Percentiles rank a stretch among this genome's conserved stretches.
Conservation (phyloP, 1,140 invertebrate species). For the Subanguina moxae region DNA sequence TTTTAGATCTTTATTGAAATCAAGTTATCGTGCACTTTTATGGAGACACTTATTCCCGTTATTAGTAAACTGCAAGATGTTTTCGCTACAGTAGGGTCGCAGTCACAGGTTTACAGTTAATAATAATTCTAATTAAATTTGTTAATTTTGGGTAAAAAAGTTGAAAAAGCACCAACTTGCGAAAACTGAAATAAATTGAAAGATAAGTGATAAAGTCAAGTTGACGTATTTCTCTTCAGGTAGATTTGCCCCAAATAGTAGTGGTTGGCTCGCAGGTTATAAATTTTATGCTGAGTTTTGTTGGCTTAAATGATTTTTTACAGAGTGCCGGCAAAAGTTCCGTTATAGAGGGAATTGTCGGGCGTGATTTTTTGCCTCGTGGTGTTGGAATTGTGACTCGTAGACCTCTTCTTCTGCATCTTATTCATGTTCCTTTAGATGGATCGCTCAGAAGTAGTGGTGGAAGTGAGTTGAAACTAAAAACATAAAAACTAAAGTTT, state of each 20-base stretch:
- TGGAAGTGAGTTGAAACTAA: background rate
- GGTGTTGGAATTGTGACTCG: constrained; percentile 95
- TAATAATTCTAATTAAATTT: constrained; percentile 74
- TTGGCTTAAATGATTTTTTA: constrained; percentile 42
- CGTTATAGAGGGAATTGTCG: constrained; percentile 96
- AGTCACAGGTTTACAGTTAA: too few species aligned
- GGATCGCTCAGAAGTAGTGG: constrained; percentile 24
- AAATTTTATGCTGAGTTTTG: constrained; percentile 13
- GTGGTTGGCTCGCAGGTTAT: constrained; percentile 93
- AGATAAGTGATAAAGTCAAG: too few species aligned
- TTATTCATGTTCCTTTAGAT: constrained; percentile 78
- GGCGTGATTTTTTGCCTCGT: constrained; percentile 88
- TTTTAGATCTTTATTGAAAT: too few species aligned
- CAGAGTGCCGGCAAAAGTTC: constrained; percentile 99
- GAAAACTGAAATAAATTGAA: too few species aligned
- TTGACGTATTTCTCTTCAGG: constrained; percentile 67
- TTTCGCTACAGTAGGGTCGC: constrained; percentile 87
- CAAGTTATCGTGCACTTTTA: constrained; percentile 59
- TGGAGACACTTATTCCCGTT: constrained; percentile 98
- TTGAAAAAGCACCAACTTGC: constrained; percentile 60
- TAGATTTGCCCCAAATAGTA: constrained; percentile 97
- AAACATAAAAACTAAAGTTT: too few species aligned
- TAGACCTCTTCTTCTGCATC: constrained; percentile 84
- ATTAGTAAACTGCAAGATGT: constrained; percentile 99
- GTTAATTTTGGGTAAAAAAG: too few species aligned